Evolutionary conservation across 2,888 invertebrate genomes (phyloP), one percentile per base, ranked within the genome.

Genomic region (Formica aserva): DNA sequence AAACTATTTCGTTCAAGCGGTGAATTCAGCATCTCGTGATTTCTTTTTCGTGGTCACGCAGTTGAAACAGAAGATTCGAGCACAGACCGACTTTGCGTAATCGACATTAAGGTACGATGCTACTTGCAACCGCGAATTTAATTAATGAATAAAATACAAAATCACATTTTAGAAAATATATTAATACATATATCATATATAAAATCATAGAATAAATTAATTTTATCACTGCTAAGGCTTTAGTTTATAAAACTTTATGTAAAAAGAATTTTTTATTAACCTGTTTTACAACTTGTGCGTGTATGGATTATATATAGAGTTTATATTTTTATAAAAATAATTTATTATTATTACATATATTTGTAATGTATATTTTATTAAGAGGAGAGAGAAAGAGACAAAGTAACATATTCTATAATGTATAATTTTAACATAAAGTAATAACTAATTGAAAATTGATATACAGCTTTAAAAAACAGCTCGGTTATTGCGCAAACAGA

Each of bases 11-110:
- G 86, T 89, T 90, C 83, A 87, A 86, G 85, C 91, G 86, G 89
- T 88, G 76, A 91, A 91, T 91, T 84, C 89, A 90, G 92, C 90
- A 87, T 90, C 91, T 88, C 90, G 92, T 90, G 91, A 88, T 88
- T 87, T 90, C 86, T 87, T 83, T 84, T 52, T 38, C 67, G 74
- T 38, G 75, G 52, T 63, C 76, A 60, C 67, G 3, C 48, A 55
- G n/a, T 18, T 26, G 55, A 55, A 35, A 84, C 82, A 35, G 29
- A 38, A n/a, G 35, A 55, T 45, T 45, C 38, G 32, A 35, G 52
- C 55, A 55, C 52, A 74, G 72, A 41, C 26, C 41, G n/a, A 71
- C 60, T 32, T 60, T 15, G 62, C 75, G 60, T 86, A 82, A 88
- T 88, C 77, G 88, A 38, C 57, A 26, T 45, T 48, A 35, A 52